Evolutionary conservation across 1,140 invertebrate species (phyloP).

Genomic region (Philotrypesis tridentata): DNA sequence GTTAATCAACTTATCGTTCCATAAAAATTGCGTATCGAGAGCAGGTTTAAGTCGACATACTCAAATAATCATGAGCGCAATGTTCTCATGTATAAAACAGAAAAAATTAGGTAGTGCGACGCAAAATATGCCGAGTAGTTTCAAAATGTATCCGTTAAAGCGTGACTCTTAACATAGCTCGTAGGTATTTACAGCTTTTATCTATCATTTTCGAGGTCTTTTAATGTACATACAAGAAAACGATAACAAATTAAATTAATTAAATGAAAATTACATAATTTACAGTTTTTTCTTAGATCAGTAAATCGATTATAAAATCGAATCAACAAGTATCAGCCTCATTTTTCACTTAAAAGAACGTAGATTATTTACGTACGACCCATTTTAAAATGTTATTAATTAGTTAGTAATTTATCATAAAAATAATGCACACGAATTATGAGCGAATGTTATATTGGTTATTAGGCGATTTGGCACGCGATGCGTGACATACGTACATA

Average conservation of each 20-base stretch:
- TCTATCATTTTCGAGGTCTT: slow-evolving; percentile 11
- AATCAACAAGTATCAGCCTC: slow-evolving; percentile 8
- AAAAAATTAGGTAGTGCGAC: not conserved
- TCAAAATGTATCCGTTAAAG: slow-evolving; percentile 38
- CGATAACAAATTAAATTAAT: slow-evolving; percentile 24
- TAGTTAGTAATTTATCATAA: slow-evolving; percentile 37
- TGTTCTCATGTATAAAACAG: not conserved
- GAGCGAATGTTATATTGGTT: slow-evolving; percentile 14
- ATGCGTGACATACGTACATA: not conserved
- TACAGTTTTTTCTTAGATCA: slow-evolving; percentile 34
- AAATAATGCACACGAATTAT: slow-evolving; percentile 27
- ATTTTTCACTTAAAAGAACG: slow-evolving; percentile 13
- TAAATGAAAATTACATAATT: slow-evolving; percentile 29
- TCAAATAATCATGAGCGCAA: not conserved
- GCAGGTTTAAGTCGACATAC: slow-evolving; percentile 25
- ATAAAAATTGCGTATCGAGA: slow-evolving; percentile 10
- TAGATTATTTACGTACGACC: not conserved
- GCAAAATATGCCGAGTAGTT: slow-evolving; percentile 37
- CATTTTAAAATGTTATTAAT: slow-evolving; percentile 19
- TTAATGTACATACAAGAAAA: slow-evolving; percentile 45
- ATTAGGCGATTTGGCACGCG: slow-evolving; percentile 20
- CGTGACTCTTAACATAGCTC: slow-evolving; percentile 9
- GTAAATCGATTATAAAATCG: slow-evolving; percentile 20
- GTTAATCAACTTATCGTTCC: not conserved
- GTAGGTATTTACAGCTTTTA: slow-evolving; percentile 42